These are phyloP conservation scores for Macquaria ambigua DNA, from an alignment of 2,113 vertebrate species.

Conservation along the genomic window DNA sequence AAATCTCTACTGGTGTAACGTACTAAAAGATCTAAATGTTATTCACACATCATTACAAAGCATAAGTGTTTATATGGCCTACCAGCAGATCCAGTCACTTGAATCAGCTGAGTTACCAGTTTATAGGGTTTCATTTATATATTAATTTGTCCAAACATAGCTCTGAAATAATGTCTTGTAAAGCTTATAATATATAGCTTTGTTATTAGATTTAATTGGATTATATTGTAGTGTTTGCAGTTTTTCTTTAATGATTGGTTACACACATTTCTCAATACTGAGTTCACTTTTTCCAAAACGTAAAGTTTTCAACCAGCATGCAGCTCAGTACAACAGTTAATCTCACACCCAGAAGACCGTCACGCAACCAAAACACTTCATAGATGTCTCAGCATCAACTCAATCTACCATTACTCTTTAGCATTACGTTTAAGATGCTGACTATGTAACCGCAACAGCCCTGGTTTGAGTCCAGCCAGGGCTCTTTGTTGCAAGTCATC, in stretches of 20 bases:
- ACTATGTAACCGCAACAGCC: not conserved
- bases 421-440: not conserved
- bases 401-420: not conserved
- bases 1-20: not conserved
- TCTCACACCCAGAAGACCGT: too few species aligned
- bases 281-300: too few species aligned
- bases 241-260: too few species aligned
- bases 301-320: too few species aligned
- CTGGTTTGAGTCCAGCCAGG: not conserved
- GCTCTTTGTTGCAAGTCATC: not conserved
- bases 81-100: not conserved
- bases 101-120: not conserved
- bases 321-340: too few species aligned
- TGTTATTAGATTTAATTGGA: too few species aligned
- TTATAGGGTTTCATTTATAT: not conserved
- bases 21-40: not conserved
- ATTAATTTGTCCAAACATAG: not conserved
- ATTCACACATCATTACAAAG: not conserved
- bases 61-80: too few species aligned
- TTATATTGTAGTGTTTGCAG: too few species aligned
- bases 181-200: too few species aligned
- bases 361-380: not conserved
- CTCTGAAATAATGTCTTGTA: too few species aligned
- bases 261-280: too few species aligned
- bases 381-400: not conserved